Percentiles rank a stretch among this genome's conserved stretches.
phyloP scores from a whole-genome alignment of 2,113 vertebrate genomes.

The Chrysochloris asiatica region DNA sequence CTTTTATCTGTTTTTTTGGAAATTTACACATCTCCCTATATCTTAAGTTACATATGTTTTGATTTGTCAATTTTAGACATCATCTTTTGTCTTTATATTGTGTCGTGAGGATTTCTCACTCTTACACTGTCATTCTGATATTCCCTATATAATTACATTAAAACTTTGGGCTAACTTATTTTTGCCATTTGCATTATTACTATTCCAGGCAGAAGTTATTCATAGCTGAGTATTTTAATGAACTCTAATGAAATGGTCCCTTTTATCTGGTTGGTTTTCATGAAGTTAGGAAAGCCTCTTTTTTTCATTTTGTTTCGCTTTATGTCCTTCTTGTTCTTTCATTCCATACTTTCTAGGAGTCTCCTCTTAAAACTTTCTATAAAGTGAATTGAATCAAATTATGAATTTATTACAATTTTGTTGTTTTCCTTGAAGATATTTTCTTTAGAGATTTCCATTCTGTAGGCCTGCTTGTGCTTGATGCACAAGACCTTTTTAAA shows the following conservation, averaged over 20 bases:
- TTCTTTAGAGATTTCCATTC: neutral
- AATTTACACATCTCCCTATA: too few relatives aligned
- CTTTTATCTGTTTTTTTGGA: slow-evolving; percentile 24
- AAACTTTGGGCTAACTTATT: neutral
- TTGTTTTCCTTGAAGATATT: neutral
- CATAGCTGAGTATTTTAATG: too few relatives aligned
- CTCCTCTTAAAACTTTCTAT: slow-evolving; percentile 1
- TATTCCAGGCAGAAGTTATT: too few relatives aligned
- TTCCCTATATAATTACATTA: neutral
- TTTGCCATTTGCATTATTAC: slow-evolving; percentile 1
- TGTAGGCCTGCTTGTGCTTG: neutral
- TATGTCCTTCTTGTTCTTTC: neutral
- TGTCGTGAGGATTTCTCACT: neutral
- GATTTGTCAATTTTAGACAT: slow-evolving; percentile 30
- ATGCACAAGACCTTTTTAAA: too few relatives aligned
- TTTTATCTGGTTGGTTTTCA: too few relatives aligned
- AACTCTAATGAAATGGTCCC: too few relatives aligned
- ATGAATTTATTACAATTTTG: neutral
- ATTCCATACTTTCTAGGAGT: neutral
- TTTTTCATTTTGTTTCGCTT: neutral
- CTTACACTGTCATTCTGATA: neutral
- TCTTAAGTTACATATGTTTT: neutral
- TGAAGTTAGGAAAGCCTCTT: too few relatives aligned
- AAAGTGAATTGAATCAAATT: neutral
- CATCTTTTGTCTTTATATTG: slow-evolving; percentile 1